Evolutionary conservation across 2,113 vertebrate genomes (phyloP), one percentile per base, ranked within the genome.

Genomic region (Hippocampus zosterae): DNA sequence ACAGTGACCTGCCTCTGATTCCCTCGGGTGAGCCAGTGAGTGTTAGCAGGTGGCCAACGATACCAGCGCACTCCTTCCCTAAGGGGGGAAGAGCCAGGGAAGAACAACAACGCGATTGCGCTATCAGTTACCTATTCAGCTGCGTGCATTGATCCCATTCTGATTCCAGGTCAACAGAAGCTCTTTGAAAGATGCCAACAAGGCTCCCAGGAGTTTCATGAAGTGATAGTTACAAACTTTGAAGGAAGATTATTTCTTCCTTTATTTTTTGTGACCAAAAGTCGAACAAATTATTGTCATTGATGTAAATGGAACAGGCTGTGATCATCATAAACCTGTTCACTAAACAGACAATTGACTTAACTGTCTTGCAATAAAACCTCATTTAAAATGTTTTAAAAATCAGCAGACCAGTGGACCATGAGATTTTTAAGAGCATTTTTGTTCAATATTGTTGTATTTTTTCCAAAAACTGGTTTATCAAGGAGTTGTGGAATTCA

Each of bases 161-260:
- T 1, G 61, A 80, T 87, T 86, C 79, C 86, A 69, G 85, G 83
- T 77, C 85, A 84, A 74, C 68, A 68, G 73, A 73, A 76, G 64
- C 84, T 82, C 79, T 88, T 88, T 84, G 83, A 81, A 13, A 84
- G 80, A 83, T 70, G 40, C 75, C 61, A 42, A n/a, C 18, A 71
- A 84, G 63, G 72, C 85, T 80, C 75, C 0, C 5, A 69, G 80
- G 86, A 84, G 69, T 70, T 60, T 44, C 37, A 68, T 67, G 66
- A 85, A 41, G 74, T 65, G 60, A 68, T 0, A 3, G 18, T 37
- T 72, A 71, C 73, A 68, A 71, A 76, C 70, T 62, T 40, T 73
- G 69, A 46, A 70, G 66, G 68, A 66, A 59, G 65, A 75, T 37
- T 37, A 37, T 37, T 37, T 37, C 33, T 12, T 44, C 13, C 3